Conservation (phyloP, 2,888 invertebrate genomes). For the Agrochola lychnidis region DNA sequence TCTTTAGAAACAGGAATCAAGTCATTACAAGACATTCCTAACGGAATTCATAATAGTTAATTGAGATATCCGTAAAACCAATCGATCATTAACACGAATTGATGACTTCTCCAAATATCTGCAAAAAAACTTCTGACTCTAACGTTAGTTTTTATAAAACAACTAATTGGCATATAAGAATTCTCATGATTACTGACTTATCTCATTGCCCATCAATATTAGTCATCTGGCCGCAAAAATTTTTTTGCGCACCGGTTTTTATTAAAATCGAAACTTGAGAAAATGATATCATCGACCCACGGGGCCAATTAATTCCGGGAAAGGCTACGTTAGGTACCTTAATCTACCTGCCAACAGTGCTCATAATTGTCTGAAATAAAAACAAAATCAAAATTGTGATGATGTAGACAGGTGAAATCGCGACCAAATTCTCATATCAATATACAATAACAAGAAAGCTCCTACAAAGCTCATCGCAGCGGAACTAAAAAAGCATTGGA, state of each 20-base stretch:
- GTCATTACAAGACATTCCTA: conserved; percentile 32
- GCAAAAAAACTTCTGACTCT: conserved; percentile 13
- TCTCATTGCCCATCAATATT: conserved; percentile 57
- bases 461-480: neutral
- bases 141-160: neutral
- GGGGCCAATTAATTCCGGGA: conserved; percentile 64
- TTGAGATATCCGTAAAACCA: conserved; percentile 20
- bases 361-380: conserved; percentile 20
- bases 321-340: conserved; percentile 31
- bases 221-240: conserved; percentile 55
- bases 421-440: neutral
- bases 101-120: conserved; percentile 14
- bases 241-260: conserved; percentile 62
- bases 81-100: conserved; percentile 40
- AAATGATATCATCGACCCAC: conserved; percentile 75
- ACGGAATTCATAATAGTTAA: conserved; percentile 25
- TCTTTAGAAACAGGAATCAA: conserved; percentile 28
- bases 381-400: conserved; percentile 30
- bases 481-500: conserved; percentile 65
- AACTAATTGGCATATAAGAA: conserved; percentile 9
- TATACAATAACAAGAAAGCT: conserved; percentile 37
- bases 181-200: conserved; percentile 43
- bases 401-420: conserved; percentile 8
- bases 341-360: conserved; percentile 5
- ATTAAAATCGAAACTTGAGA: conserved; percentile 42